These are phyloP conservation scores for Cynodonichthys magdalenae DNA, from an alignment of 2,797 vertebrate genomes.

Conservation along the genomic window DNA sequence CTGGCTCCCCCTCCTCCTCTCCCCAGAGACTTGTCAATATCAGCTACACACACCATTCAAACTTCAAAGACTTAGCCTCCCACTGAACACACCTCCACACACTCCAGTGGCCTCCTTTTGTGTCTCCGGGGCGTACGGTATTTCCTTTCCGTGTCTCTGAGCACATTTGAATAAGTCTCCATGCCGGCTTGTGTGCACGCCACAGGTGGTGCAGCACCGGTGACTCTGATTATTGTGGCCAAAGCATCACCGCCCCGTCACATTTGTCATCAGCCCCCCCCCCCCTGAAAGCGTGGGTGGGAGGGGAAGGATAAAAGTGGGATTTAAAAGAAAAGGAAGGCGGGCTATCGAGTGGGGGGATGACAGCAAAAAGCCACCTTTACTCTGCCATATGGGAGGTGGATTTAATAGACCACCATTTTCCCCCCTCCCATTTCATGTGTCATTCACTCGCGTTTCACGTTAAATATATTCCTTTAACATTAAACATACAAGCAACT, in stretches of 20 bases:
- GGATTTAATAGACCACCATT: conserved; percentile 18
- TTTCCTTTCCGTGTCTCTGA: conserved; percentile 73
- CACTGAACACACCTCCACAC: conserved; percentile 68
- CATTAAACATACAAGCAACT: conserved; percentile 8
- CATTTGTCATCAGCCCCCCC: conserved; percentile 69
- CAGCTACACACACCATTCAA: conserved; percentile 60
- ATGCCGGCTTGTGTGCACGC: conserved; percentile 33
- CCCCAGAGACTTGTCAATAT: conserved; percentile 75
- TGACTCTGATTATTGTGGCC: conserved; percentile 70
- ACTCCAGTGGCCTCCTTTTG: conserved; percentile 51
- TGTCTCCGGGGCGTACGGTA: conserved; percentile 71
- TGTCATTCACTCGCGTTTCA: not conserved
- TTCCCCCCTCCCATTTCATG: conserved; percentile 23
- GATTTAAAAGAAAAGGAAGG: conserved; percentile 12
- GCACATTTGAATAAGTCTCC: conserved; percentile 32
- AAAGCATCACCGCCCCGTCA: conserved; percentile 62
- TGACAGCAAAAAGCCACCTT: conserved; percentile 65
- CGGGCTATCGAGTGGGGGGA: conserved; percentile 30
- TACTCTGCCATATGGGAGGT: conserved; percentile 76
- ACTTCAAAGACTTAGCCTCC: conserved; percentile 70
- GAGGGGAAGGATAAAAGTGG: conserved; percentile 55
- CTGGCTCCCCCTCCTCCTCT: conserved; percentile 41
- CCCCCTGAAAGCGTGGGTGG: conserved; percentile 71
- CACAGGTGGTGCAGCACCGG: conserved; percentile 66
- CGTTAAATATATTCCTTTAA: conserved; percentile 7